These are phyloP conservation scores for Spilarctia lutea DNA, from an alignment of 2,888 invertebrate species.

Conservation along the genomic window DNA sequence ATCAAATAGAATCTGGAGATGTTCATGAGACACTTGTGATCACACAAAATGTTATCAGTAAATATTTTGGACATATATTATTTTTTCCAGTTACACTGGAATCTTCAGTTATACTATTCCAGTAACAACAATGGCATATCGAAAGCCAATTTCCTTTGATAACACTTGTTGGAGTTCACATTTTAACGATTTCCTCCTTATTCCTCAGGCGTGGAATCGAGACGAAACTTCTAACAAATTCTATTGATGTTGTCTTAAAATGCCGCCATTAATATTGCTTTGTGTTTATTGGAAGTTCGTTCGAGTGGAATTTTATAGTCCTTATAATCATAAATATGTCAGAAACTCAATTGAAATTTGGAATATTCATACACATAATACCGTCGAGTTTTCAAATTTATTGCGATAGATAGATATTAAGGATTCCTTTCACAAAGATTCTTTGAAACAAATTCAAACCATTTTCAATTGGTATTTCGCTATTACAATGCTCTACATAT, in stretches of 20 bases:
- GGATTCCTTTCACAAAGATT: neutral
- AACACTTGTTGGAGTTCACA: conserved; percentile 49
- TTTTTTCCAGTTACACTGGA: neutral
- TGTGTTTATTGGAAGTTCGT: conserved; percentile 17
- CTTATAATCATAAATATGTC: conserved; percentile 5
- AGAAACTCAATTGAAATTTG: neutral
- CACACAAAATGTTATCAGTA: neutral
- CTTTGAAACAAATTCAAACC: neutral
- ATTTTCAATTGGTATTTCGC: neutral
- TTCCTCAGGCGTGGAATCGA: conserved; percentile 20
- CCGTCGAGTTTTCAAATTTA: neutral
- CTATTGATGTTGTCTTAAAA: conserved; percentile 11
- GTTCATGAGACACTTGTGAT: no score
- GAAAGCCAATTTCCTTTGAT: conserved; percentile 55
- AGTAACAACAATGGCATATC: conserved; percentile 49
- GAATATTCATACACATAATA: neutral
- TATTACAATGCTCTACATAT: neutral
- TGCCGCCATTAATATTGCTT: conserved; percentile 21
- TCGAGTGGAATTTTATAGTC: conserved; percentile 2
- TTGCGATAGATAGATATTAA: neutral
- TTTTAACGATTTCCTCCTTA: conserved; percentile 45
- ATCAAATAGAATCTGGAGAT: no score
- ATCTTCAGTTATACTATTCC: conserved; percentile 32
- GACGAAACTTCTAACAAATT: conserved; percentile 11
- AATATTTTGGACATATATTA: neutral